These are phyloP conservation scores for Autographa gamma DNA, from an alignment of 2,888 invertebrate species.

Conservation along the genomic window DNA sequence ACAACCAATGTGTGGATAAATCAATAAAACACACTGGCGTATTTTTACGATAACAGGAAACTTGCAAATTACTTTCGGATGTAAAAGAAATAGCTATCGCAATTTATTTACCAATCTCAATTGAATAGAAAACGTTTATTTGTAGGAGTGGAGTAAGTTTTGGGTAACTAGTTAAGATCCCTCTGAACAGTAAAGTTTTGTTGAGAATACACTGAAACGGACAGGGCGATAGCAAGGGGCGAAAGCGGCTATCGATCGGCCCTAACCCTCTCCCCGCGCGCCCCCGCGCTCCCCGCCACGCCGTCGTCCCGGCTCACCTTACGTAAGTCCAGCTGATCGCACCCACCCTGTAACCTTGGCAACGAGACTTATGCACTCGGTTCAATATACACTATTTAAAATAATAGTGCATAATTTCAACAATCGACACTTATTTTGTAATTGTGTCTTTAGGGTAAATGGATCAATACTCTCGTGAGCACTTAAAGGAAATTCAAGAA, in stretches of 20 bases:
- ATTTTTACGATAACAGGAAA: constrained; percentile 34
- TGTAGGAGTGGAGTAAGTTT: constrained; percentile 43
- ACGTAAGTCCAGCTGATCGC: constrained; percentile 88
- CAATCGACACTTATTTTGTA: neutral
- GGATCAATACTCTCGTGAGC: constrained; percentile 8
- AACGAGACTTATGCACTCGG: constrained; percentile 81
- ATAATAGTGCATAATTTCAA: constrained; percentile 37
- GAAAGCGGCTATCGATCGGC: constrained; percentile 86
- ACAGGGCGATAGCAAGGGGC: constrained; percentile 79
- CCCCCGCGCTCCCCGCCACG: constrained; percentile 61
- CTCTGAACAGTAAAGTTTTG: constrained; percentile 62
- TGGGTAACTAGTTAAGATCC: constrained; percentile 54
- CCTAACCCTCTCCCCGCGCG: constrained; percentile 76
- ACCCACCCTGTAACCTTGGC: constrained; percentile 87
- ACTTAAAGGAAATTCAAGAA: constrained; percentile 2
- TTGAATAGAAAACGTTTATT: constrained; percentile 49
- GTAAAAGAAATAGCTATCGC: constrained; percentile 32
- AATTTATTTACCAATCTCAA: constrained; percentile 42
- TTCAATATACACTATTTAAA: constrained; percentile 58
- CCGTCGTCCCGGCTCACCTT: constrained; percentile 76
- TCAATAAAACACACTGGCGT: constrained; percentile 35
- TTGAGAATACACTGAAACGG: constrained; percentile 74
- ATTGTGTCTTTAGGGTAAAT: neutral
- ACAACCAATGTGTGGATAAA: constrained; percentile 44
- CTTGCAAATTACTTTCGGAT: constrained; percentile 32